Conservation (phyloP, 2,113 vertebrate genomes). For the Parus major region DNA sequence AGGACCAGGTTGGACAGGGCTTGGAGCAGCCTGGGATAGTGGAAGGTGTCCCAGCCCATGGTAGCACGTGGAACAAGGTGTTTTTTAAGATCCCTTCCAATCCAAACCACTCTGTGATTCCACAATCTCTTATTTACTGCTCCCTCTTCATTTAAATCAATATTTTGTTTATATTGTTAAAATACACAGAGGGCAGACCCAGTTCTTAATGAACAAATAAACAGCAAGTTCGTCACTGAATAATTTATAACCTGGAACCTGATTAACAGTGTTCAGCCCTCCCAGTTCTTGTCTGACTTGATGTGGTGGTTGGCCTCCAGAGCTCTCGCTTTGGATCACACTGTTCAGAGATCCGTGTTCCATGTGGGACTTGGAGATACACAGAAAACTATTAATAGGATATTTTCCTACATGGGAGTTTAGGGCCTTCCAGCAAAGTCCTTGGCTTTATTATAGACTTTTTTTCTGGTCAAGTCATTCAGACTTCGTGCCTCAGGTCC, state of each 20-base stretch:
- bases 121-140: neutral
- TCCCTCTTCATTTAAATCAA: neutral
- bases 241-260: neutral
- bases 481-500: neutral
- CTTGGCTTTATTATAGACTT: neutral
- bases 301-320: neutral
- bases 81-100: neutral
- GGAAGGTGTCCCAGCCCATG: neutral
- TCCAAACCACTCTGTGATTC: neutral
- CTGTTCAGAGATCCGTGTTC: neutral
- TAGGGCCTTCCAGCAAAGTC: neutral
- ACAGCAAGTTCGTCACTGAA: neutral
- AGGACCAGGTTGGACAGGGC: fast-evolving
- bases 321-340: neutral
- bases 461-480: neutral
- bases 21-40: neutral
- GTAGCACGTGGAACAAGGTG: neutral
- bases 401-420: neutral
- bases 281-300: neutral
- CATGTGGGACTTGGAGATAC: neutral
- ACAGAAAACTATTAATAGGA: neutral
- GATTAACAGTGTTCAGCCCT: neutral
- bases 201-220: neutral
- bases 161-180: neutral
- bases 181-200: neutral